Conservation (phyloP, 1,140 invertebrate genomes). For the Phymorhynchus buccinoides region DNA sequence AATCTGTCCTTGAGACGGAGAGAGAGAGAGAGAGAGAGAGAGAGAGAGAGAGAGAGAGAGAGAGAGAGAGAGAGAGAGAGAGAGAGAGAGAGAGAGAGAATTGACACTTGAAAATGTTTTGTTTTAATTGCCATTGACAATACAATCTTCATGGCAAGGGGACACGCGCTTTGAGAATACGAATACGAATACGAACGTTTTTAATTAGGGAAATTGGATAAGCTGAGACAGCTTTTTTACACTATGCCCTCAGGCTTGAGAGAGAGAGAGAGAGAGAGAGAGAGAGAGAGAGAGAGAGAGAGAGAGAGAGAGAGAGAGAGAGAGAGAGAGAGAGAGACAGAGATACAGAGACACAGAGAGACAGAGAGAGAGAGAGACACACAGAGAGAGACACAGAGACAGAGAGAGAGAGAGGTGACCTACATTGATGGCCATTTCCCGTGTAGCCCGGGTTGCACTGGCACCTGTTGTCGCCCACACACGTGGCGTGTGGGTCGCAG, state of each 20-base stretch:
- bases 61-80: background rate
- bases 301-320: background rate
- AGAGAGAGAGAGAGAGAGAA: too few species aligned
- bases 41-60: slow-evolving; percentile 29
- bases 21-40: slow-evolving; percentile 26
- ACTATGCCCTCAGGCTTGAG: too few species aligned
- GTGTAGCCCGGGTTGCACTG: background rate
- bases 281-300: slow-evolving; percentile 1
- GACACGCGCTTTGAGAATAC: too few species aligned
- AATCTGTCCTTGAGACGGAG: too few species aligned
- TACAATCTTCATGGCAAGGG: too few species aligned
- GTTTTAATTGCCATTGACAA: too few species aligned
- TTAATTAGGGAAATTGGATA: too few species aligned
- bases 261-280: slow-evolving; percentile 19
- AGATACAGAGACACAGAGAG: background rate
- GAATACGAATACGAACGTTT: too few species aligned
- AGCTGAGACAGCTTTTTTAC: too few species aligned
- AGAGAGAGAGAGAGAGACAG: slow-evolving; percentile 25
- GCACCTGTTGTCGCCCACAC: background rate
- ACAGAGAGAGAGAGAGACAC: slow-evolving; percentile 20
- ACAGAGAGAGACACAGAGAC: slow-evolving; percentile 19
- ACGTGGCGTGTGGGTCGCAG: background rate
- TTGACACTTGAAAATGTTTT: too few species aligned
- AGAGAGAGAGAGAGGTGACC: background rate
- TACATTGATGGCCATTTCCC: background rate